Evolutionary conservation across 2,113 vertebrate genomes (phyloP), one percentile per base, ranked within the genome.

Genomic region (Cyprinodon variegatus): DNA sequence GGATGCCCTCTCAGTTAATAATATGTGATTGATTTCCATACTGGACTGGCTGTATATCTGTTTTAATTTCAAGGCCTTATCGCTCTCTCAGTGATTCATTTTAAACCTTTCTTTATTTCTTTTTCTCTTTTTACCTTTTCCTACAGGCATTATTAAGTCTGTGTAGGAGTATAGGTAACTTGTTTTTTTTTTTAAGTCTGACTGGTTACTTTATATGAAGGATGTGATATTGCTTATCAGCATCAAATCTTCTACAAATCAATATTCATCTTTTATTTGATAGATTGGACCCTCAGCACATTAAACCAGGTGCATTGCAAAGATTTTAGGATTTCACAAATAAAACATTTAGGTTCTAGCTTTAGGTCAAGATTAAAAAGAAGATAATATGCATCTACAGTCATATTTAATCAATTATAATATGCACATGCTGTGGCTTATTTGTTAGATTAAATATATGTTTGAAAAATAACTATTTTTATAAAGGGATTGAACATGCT

Each of bases 21-120:
- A 94, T 87, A 79, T 83, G 82, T 94, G 94, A 94, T 94, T 94
- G 94, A 92, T 94, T 93, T 93, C 89, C 83, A 90, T 91, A 90
- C 76, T 8, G 83, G 88, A 89, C 91, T 72, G 83, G 73, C 82
- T 91, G 74, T 92, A 90, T 90, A 90, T 86, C 88, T 88, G 63
- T 91, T 90, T 92, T 92, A 89, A 93, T 92, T 91, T 90, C 82
- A 83, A 84, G 81, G 88, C 82, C 87, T 88, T 91, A 91, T 91
- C 83, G 59, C 81, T 83, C 76, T 66, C 76, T 72, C 67, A 86
- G 77, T 86, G 88, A 89, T 84, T 90, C 83, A 73, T 63, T 14
- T 86, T 84, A 88, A 84, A 85, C 69, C 62, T 76, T 67, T 60
- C 78, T 88, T 92, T 85, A 80, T 89, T 87, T 89, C 74, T 79